phyloP scores from a whole-genome alignment of 1,140 invertebrate genomes.

The Heliothis subflexa region DNA sequence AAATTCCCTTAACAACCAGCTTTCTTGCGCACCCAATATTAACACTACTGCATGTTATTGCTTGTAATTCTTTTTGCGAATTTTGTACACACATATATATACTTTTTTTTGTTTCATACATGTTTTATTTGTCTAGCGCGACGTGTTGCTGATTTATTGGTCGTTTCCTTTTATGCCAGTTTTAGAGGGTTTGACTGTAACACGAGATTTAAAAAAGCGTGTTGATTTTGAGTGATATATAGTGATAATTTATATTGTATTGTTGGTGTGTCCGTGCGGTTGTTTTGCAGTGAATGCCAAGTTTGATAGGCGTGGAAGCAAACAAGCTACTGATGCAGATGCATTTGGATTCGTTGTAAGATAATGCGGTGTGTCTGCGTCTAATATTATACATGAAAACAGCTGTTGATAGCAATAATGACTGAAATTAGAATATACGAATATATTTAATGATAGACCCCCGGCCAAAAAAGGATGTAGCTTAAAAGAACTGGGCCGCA shows the following conservation, averaged over 20 bases:
- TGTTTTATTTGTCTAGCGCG: slow-evolving; percentile 78
- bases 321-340: slow-evolving; percentile 4
- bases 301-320: slow-evolving; percentile 40
- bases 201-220: slow-evolving; percentile 64
- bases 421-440: background rate
- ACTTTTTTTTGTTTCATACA: slow-evolving; percentile 70
- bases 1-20: slow-evolving; percentile 55
- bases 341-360: slow-evolving; percentile 6
- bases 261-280: slow-evolving; percentile 35
- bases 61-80: slow-evolving; percentile 85
- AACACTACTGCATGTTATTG: slow-evolving; percentile 84
- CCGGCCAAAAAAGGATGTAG: background rate
- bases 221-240: slow-evolving; percentile 61
- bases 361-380: background rate
- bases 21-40: slow-evolving; percentile 58
- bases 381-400: background rate
- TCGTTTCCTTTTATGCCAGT: slow-evolving; percentile 74
- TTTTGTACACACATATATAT: slow-evolving; percentile 69
- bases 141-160: slow-evolving; percentile 75
- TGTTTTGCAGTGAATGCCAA: background rate
- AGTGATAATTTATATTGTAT: slow-evolving; percentile 54
- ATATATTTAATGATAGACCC: no score
- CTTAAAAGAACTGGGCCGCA: background rate
- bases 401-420: background rate
- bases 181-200: slow-evolving; percentile 74